Conservation (phyloP, 2,797 vertebrate species). For the Orientallactaga sibirica region DNA sequence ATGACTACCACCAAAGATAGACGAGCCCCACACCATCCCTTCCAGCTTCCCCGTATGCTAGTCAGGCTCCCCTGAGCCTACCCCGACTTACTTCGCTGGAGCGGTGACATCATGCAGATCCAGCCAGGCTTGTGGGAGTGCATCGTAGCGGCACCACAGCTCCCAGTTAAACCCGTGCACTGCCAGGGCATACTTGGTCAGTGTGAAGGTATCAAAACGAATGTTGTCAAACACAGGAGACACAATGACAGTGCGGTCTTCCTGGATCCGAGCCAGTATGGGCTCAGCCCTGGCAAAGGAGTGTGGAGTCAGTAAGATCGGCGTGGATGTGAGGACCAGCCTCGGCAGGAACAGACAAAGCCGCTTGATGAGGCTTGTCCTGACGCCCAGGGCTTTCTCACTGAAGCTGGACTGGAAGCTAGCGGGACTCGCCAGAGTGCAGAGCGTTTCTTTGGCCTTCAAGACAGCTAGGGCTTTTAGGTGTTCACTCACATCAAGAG, state of each 20-base stretch:
- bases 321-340: background rate
- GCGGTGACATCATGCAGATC: slow-evolving; percentile 85
- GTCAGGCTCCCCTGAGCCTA: background rate
- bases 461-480: background rate
- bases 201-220: slow-evolving; percentile 85
- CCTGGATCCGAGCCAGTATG: slow-evolving; percentile 90
- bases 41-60: background rate
- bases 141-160: slow-evolving; percentile 90
- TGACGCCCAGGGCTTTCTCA: background rate
- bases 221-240: slow-evolving; percentile 91
- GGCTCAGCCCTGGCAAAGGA: slow-evolving; percentile 89
- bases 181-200: slow-evolving; percentile 58
- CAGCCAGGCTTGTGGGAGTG: slow-evolving; percentile 87
- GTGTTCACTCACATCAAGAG: background rate
- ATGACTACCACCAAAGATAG: background rate
- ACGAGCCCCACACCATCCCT: background rate
- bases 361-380: background rate
- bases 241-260: slow-evolving; percentile 88
- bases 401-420: background rate
- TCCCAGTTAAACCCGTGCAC: slow-evolving; percentile 91
- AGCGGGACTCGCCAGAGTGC: background rate
- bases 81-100: slow-evolving; percentile 88
- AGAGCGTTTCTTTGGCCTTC: background rate
- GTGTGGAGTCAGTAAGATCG: background rate
- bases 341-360: background rate